phyloP scores from a whole-genome alignment of 2,113 vertebrate genomes.

The Mungos mungo region DNA sequence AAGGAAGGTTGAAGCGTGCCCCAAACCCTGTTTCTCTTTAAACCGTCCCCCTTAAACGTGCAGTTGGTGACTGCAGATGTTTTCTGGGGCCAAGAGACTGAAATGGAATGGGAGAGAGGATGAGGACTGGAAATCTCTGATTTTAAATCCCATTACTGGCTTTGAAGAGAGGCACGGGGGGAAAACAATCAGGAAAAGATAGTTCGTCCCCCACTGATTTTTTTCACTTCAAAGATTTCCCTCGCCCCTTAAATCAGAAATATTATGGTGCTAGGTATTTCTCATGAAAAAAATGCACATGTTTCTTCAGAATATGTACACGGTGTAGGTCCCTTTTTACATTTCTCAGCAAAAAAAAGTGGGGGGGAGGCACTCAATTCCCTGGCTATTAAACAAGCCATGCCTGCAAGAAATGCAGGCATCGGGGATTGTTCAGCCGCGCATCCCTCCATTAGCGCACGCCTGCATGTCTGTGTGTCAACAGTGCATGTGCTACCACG shows the following conservation, averaged over 20 bases:
- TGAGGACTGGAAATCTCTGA: conserved; percentile 46
- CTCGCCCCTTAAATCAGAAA: conserved; percentile 61
- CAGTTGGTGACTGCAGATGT: conserved; percentile 9
- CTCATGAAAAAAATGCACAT: neutral
- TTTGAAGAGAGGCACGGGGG: conserved; percentile 23
- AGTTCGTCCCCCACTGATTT: conserved; percentile 68
- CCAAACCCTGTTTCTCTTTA: conserved; percentile 65
- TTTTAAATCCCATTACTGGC: conserved; percentile 72
- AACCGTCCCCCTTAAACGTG: conserved; percentile 56
- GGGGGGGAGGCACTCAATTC: conserved; percentile 60
- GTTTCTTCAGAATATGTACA: conserved; percentile 55
- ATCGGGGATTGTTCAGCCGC: conserved; percentile 68
- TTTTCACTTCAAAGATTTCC: conserved; percentile 70
- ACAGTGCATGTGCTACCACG: conserved; percentile 67
- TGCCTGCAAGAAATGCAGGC: conserved; percentile 62
- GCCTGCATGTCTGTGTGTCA: conserved; percentile 77
- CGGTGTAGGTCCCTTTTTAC: conserved; percentile 38
- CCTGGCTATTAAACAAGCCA: conserved; percentile 61
- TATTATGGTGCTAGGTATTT: conserved; percentile 59
- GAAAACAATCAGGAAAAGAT: conserved; percentile 69
- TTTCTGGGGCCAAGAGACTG: conserved; percentile 60
- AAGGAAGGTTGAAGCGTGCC: conserved; percentile 56
- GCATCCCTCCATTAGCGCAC: conserved; percentile 60
- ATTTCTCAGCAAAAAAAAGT: conserved; percentile 33
- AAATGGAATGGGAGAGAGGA: conserved; percentile 50